Conservation (phyloP, 2,113 vertebrate genomes). For the Turdus rufiventris region DNA sequence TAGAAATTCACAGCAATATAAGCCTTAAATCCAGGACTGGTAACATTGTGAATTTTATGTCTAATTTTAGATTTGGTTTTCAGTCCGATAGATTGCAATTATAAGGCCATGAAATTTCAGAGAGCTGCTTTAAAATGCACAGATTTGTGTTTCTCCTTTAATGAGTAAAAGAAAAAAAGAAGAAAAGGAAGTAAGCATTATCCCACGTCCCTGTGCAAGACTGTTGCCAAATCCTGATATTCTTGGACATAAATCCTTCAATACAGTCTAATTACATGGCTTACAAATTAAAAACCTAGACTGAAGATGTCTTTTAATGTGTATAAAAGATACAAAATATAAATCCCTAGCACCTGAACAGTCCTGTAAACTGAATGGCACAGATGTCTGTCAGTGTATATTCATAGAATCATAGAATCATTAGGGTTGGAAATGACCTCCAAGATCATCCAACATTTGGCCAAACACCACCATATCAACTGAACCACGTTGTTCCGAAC, state of each 20-base stretch:
- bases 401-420: not conserved
- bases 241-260: not conserved
- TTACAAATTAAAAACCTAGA: not conserved
- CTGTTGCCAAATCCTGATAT: not conserved
- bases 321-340: not conserved
- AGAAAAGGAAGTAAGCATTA: not conserved
- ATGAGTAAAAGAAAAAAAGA: not conserved
- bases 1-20: constrained; percentile 20
- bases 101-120: not conserved
- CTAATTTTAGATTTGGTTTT: constrained; percentile 44
- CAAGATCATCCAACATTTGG: not conserved
- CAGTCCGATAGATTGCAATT: not conserved
- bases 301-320: not conserved
- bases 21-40: constrained; percentile 4
- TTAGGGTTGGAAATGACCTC: not conserved
- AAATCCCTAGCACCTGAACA: not conserved
- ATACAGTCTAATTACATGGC: accelerated
- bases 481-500: not conserved
- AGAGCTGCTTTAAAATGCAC: constrained; percentile 2
- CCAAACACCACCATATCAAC: accelerated
- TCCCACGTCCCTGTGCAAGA: not conserved
- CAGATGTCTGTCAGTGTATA: not conserved
- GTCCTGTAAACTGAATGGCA: not conserved
- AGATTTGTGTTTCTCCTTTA: constrained; percentile 5
- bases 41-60: constrained; percentile 26